Conservation (phyloP, 2,888 invertebrate genomes). For the Polymixis flavicincta region DNA sequence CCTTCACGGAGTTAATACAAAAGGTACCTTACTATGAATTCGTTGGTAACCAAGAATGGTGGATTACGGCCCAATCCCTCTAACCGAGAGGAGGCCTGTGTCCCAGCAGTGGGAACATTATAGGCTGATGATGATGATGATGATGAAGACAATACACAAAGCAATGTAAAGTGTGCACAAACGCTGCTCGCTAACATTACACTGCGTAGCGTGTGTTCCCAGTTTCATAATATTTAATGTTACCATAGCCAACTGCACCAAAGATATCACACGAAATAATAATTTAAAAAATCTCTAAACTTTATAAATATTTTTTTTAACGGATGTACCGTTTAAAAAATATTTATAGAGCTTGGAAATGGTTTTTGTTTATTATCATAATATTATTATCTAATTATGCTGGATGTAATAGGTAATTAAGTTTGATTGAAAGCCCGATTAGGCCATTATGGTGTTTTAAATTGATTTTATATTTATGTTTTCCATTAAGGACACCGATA, state of each 20-base stretch:
- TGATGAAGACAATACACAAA: neutral
- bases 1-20: neutral
- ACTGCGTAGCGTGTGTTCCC: too few relatives aligned
- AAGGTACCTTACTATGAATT: neutral
- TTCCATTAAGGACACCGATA: slow-evolving; percentile 13
- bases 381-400: slow-evolving; percentile 31
- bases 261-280: neutral
- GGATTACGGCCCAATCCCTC: too few relatives aligned
- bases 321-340: too few relatives aligned
- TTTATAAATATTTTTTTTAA: too few relatives aligned
- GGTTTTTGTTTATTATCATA: slow-evolving; percentile 26
- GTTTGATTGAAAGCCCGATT: slow-evolving; percentile 37
- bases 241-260: neutral
- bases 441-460: slow-evolving; percentile 3
- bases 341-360: slow-evolving; percentile 24
- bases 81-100: too few relatives aligned
- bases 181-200: neutral
- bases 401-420: slow-evolving; percentile 42
- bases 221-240: slow-evolving; percentile 1
- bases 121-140: too few relatives aligned
- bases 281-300: neutral
- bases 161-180: neutral
- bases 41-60: neutral
- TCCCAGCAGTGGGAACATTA: too few relatives aligned
- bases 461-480: slow-evolving; percentile 43